phyloP scores from a whole-genome alignment of 2,113 vertebrate genomes.

The Thalassarche chlororhynchos region DNA sequence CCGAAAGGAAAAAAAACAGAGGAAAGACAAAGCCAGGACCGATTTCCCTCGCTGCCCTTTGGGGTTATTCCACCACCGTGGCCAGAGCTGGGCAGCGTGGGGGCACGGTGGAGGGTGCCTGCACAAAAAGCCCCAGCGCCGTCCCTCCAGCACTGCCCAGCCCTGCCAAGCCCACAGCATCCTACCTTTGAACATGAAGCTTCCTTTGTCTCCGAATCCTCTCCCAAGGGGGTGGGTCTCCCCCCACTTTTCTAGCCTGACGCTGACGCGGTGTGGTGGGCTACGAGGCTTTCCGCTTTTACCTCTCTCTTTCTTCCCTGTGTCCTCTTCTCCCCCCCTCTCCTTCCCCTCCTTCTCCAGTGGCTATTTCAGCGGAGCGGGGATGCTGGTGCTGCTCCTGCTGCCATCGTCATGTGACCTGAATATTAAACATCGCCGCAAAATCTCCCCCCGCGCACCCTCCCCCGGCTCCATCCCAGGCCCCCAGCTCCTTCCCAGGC shows the following conservation, averaged over 20 bases:
- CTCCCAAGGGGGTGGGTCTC: conserved; percentile 31
- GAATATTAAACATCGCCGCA: conserved; percentile 71
- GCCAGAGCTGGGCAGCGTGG: neutral
- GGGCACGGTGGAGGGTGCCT: neutral
- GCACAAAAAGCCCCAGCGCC: neutral
- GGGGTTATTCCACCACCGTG: neutral
- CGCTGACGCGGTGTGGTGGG: neutral
- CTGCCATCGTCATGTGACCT: conserved; percentile 77
- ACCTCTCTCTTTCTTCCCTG: conserved; percentile 2
- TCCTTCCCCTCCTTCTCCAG: conserved; percentile 50
- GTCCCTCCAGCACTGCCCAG: neutral
- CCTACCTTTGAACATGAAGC: conserved; percentile 85
- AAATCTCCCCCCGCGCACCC: conserved; percentile 59
- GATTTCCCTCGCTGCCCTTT: neutral
- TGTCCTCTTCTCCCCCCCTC: neutral
- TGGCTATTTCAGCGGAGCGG: conserved; percentile 62
- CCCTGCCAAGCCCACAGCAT: conserved; percentile 37
- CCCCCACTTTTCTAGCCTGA: conserved; percentile 32
- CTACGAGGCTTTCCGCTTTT: neutral
- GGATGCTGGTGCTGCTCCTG: conserved; percentile 71
- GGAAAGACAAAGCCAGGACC: neutral
- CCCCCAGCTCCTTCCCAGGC: neutral
- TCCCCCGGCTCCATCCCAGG: conserved; percentile 11
- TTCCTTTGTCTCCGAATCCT: conserved; percentile 79
- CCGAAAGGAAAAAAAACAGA: neutral